Conservation (phyloP, 2,888 invertebrate genomes). For the Pemphredon lugubris region DNA sequence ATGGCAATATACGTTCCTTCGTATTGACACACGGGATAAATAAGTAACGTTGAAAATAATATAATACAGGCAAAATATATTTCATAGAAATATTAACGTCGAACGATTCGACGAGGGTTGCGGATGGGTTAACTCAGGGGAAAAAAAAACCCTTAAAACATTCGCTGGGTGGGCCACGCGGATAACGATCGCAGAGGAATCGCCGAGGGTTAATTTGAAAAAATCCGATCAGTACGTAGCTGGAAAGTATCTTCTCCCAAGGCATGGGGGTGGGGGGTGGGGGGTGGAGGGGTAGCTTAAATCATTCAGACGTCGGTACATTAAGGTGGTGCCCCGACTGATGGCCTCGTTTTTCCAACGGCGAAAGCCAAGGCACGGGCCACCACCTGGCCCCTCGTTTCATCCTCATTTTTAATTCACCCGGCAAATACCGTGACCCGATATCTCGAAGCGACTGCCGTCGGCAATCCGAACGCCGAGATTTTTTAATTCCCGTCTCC, state of each 20-base stretch:
- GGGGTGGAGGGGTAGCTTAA: conserved; percentile 56
- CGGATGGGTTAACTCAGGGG: too few species aligned
- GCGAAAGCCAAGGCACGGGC: conserved; percentile 42
- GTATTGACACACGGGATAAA: too few species aligned
- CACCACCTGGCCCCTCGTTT: conserved; percentile 62
- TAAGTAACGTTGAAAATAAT: too few species aligned
- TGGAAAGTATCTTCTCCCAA: conserved; percentile 42
- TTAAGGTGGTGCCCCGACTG: conserved; percentile 71
- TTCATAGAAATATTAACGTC: too few species aligned
- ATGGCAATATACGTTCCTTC: too few species aligned
- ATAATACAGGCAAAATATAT: too few species aligned
- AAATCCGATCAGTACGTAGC: conserved; percentile 26
- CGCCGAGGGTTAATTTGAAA: conserved; percentile 25
- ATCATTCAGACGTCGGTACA: conserved; percentile 73
- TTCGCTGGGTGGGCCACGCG: too few species aligned
- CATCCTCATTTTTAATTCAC: conserved; percentile 79
- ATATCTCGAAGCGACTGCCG: conserved; percentile 50
- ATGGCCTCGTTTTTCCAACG: conserved; percentile 73
- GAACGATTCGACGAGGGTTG: too few species aligned
- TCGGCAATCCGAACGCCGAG: conserved; percentile 61
- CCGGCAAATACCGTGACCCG: conserved; percentile 75
- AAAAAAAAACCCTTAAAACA: too few species aligned
- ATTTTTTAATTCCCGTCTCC: conserved; percentile 77
- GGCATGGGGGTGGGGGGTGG: conserved; percentile 32
- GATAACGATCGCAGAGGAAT: too few species aligned